These are phyloP conservation scores for Emys orbicularis DNA, from an alignment of 2,797 vertebrate genomes.

Conservation along the genomic window DNA sequence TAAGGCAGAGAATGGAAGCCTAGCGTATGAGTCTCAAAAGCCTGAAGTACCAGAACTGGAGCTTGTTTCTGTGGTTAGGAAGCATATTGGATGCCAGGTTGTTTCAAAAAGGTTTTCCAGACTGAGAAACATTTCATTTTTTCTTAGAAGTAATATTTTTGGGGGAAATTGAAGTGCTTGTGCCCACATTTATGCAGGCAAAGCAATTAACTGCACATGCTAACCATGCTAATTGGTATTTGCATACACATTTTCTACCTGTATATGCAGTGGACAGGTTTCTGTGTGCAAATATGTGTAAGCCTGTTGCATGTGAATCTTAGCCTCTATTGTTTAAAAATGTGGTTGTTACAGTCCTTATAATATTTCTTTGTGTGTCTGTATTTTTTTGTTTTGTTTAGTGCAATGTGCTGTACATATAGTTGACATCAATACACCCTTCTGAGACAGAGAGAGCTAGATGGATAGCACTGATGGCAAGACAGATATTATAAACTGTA, in stretches of 20 bases:
- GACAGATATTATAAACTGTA: not conserved
- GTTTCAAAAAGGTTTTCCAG: not conserved
- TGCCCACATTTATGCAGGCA: not conserved
- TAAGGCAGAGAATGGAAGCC: not conserved
- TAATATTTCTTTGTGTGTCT: not conserved
- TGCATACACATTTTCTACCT: not conserved
- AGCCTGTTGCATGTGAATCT: not conserved
- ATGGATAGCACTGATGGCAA: not conserved
- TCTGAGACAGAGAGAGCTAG: not conserved
- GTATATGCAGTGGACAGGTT: not conserved
- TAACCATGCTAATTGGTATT: not conserved
- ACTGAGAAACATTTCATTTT: not conserved
- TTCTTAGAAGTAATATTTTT: not conserved
- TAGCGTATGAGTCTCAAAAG: not conserved
- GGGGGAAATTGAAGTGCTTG: not conserved
- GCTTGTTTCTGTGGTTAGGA: not conserved
- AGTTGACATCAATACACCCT: too few species aligned
- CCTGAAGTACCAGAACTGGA: not conserved
- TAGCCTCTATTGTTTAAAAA: not conserved
- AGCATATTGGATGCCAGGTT: not conserved
- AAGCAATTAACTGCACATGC: not conserved
- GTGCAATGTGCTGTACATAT: not conserved
- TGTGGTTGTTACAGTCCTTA: not conserved
- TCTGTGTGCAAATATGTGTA: not conserved
- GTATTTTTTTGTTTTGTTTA: not conserved